Conservation (phyloP, 2,888 invertebrate species). For the Apamea epomidion region DNA sequence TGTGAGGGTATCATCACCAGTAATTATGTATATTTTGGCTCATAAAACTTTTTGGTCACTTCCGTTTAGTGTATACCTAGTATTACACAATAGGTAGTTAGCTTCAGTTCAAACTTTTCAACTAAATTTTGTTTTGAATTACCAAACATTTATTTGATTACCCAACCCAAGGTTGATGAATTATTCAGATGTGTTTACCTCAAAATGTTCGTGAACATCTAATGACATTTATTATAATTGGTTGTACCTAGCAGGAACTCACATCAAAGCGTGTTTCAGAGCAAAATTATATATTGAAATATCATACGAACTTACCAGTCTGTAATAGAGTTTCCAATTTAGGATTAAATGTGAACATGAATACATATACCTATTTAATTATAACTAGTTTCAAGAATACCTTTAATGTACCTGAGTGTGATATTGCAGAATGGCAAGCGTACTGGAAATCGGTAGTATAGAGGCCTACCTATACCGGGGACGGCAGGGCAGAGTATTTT, state of each 20-base stretch:
- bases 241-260: not conserved
- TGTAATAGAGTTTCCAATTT: conserved; percentile 2
- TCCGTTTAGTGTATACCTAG: too few relatives aligned
- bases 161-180: not conserved
- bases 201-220: not conserved
- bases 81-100: too few relatives aligned
- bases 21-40: too few relatives aligned
- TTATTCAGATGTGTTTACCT: not conserved
- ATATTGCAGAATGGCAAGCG: not conserved
- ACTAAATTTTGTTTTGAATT: too few relatives aligned
- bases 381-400: not conserved
- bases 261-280: not conserved
- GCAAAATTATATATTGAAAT: conserved; percentile 4
- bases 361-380: not conserved
- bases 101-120: too few relatives aligned
- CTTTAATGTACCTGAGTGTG: not conserved
- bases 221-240: not conserved
- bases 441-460: not conserved
- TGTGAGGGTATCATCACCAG: too few relatives aligned
- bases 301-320: not conserved
- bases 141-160: not conserved
- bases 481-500: too few relatives aligned
- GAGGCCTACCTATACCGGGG: too few relatives aligned
- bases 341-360: conserved; percentile 3
- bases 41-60: too few relatives aligned